These are phyloP conservation scores for Sander vitreus DNA, from an alignment of 2,113 vertebrate species.

Conservation along the genomic window DNA sequence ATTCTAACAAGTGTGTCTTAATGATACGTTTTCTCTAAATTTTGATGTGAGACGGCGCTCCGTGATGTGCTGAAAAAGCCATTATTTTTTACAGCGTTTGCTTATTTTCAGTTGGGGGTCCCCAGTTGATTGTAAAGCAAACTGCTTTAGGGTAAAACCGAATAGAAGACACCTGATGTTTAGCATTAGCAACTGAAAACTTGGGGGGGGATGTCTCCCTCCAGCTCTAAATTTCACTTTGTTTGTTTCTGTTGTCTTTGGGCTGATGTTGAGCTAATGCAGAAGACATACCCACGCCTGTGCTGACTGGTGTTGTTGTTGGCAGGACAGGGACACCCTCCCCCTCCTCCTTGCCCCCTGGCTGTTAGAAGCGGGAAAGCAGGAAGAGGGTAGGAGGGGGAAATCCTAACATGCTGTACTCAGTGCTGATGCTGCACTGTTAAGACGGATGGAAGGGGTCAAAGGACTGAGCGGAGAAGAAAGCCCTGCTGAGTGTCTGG, in stretches of 20 bases:
- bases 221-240: not conserved
- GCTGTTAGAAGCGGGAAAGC: slow-evolving; percentile 43
- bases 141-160: not conserved
- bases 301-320: slow-evolving; percentile 68
- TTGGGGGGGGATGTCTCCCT: not conserved
- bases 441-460: slow-evolving; percentile 47
- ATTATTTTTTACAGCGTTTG: slow-evolving; percentile 35
- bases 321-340: slow-evolving; percentile 34
- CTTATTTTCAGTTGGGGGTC: not conserved
- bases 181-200: not conserved
- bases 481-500: slow-evolving; percentile 30
- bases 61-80: slow-evolving; percentile 23
- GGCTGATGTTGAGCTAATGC: slow-evolving; percentile 40
- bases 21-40: slow-evolving; percentile 18
- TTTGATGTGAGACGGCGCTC: not conserved
- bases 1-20: slow-evolving; percentile 12
- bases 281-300: slow-evolving; percentile 23
- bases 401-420: slow-evolving; percentile 63
- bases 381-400: slow-evolving; percentile 51
- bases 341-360: not conserved
- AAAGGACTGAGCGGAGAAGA: slow-evolving; percentile 14
- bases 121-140: slow-evolving; percentile 8
- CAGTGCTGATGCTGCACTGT: slow-evolving; percentile 73
- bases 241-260: slow-evolving; percentile 57
- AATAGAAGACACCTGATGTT: slow-evolving; percentile 20